Percentiles rank a stretch among this genome's conserved stretches.
These are phyloP conservation scores for Anguilla japonica DNA, from an alignment of 2,113 vertebrate species.

Conservation along the genomic window DNA sequence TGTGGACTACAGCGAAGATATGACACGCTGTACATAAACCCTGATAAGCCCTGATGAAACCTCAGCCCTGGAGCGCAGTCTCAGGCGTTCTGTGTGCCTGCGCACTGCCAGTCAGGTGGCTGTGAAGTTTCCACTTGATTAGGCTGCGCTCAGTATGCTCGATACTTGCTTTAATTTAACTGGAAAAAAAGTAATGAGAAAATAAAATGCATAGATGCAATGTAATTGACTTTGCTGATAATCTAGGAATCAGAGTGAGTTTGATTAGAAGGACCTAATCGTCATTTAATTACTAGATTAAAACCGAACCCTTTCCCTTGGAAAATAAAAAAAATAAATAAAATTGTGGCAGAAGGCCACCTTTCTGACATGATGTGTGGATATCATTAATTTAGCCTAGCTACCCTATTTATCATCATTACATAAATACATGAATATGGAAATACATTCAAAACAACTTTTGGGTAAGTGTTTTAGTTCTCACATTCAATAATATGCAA, in stretches of 20 bases:
- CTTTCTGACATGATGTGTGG: background rate
- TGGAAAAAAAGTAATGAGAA: slow-evolving; percentile 67
- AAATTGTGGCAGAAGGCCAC: slow-evolving; percentile 38
- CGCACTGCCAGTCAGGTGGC: slow-evolving; percentile 63
- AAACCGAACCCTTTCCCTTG: slow-evolving; percentile 45
- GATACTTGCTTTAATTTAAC: slow-evolving; percentile 66
- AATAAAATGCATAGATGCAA: slow-evolving; percentile 73
- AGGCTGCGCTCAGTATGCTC: slow-evolving; percentile 60
- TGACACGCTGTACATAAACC: slow-evolving; percentile 59
- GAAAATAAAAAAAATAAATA: slow-evolving; percentile 27
- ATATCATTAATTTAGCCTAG: background rate
- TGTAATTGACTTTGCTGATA: slow-evolving; percentile 73
- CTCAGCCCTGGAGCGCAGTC: slow-evolving; percentile 56
- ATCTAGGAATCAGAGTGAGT: slow-evolving; percentile 64
- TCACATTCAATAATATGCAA: slow-evolving; percentile 14
- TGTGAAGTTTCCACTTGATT: slow-evolving; percentile 75
- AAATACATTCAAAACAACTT: slow-evolving; percentile 3
- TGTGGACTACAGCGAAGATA: slow-evolving; percentile 62
- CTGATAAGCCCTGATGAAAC: slow-evolving; percentile 55
- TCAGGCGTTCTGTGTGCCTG: slow-evolving; percentile 63
- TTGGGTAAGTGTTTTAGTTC: background rate
- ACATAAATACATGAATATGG: background rate
- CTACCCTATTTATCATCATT: background rate
- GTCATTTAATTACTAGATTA: slow-evolving; percentile 69
- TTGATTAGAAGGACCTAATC: slow-evolving; percentile 72